Base-by-base conservation (phyloP, 2,113 vertebrate species). In the Rhagologus leucostigma region DNA sequence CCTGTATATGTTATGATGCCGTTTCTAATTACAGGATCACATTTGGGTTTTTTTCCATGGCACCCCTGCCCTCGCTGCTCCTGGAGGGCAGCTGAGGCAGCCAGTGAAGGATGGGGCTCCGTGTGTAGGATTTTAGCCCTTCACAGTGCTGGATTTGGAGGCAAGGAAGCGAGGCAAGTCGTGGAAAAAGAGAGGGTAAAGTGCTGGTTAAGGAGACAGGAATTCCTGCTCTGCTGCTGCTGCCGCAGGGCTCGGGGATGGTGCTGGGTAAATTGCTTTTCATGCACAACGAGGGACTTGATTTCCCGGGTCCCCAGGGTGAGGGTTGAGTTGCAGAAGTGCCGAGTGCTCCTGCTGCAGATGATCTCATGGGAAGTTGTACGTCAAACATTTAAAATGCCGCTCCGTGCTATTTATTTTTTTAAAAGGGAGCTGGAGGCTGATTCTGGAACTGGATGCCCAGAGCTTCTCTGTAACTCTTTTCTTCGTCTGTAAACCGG, bases 271-370 rank as follows among this genome's bases (percentile, higher is more conserved):
- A 89, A 74, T 75, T 84, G 65, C 74, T 91, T 91, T 92, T 75
- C 75, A n/a, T 83, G 85, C 63, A 24, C 83, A 55, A 13, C 2
- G 7, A 81, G 69, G 57, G 93, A 85, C 65, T 88, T 19, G 42
- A 49, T 94, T 91, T 92, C 86, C 83, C 21, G 50, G 90, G 90
- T 95, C 86, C 88, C 85, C 84, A 41, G 90, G 89, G 71, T 86
- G 92, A 85, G 68, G 90, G 83, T 27, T 91, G 92, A 65, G 74
- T 19, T 90, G 65, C 84, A 77, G 75, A 18, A 84, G 42, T 15
- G 57, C 42, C 2, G 19, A 70, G 59, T 4, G 56, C 90, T 96
- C 44, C 80, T 75, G 88, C 83, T 92, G 85, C 64, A 23, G 53
- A 56, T 89, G 90, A 68, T 92, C 88, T 86, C 92, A 21, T 78